Evolutionary conservation across 2,888 invertebrate species (phyloP), one percentile per base, ranked within the genome.

Genomic region (Thyatira batis): DNA sequence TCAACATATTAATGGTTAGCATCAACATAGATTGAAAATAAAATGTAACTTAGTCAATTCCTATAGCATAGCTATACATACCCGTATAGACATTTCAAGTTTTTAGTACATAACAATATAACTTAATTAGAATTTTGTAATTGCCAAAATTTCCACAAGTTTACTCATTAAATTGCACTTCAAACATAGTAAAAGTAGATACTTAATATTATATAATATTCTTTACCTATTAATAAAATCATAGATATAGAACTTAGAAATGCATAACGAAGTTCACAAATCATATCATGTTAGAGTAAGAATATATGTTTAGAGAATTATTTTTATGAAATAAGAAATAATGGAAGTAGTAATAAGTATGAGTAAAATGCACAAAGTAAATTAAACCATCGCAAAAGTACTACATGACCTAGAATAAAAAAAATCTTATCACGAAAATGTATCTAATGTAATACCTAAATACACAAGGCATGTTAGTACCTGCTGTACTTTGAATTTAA

Each of bases 261-360:
- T 30, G 33, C 57, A 56, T 67, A 62, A 68, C 59, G 55, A 70
- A 69, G 69, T 73, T 84, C 82, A 79, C 73, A 73, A 78, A 81
- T 71, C 90, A 90, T 90, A 90, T 90, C 90, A 90, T 85, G 65
- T 71, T 82, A 82, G 76, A 54, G 50, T 87, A 87, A 86, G 84
- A 50, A 58, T 61, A 54, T 67, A 70, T 64, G 66, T 67, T 64
- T 65, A 69, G 59, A 53, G 69, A 61, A 58, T 71, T 71, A 73
- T 76, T 77, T 76, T 73, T 75, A 67, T 73, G 64, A 56, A 45
- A 63, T 52, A 61, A 70, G 65, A 72, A 66, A 57, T 65, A 68
- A 67, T 63, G 46, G 52, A 63, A 59, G 49, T 53, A 69, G 65
- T 67, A 60, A 58, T 61, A 58, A 61, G 53, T 53, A 61, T 71